Conservation (phyloP, 2,888 invertebrate species). For the Cremastinae sp. region DNA sequence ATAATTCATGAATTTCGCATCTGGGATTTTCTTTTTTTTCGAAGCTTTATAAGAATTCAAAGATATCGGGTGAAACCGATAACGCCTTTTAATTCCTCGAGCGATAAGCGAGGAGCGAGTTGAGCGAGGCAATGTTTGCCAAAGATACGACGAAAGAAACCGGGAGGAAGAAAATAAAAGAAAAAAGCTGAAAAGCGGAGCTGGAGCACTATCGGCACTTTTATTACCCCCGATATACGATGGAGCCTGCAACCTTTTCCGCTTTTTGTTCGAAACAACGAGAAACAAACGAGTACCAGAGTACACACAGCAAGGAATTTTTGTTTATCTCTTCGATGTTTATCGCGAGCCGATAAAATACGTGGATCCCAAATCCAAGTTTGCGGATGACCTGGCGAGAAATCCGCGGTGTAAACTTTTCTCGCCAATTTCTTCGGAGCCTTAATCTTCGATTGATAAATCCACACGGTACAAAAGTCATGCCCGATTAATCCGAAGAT, state of each 20-base stretch:
- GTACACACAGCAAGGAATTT: too few species aligned
- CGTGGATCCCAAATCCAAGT: too few species aligned
- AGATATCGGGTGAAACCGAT: slow-evolving; percentile 33
- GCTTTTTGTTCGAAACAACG: too few species aligned
- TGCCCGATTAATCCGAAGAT: slow-evolving; percentile 26
- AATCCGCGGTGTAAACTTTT: too few species aligned
- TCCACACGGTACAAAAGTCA: slow-evolving; percentile 51
- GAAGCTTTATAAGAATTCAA: slow-evolving; percentile 3
- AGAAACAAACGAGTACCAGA: too few species aligned
- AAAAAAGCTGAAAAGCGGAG: background rate
- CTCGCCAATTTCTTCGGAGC: background rate
- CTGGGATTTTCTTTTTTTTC: background rate
- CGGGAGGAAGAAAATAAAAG: slow-evolving; percentile 1
- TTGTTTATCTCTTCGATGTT: too few species aligned
- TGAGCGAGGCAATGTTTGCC: slow-evolving; percentile 63
- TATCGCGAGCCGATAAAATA: too few species aligned
- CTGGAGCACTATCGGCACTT: slow-evolving; percentile 1
- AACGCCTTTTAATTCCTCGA: slow-evolving; percentile 64
- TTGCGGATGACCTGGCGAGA: too few species aligned
- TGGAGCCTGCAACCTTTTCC: background rate
- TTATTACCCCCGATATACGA: slow-evolving; percentile 4
- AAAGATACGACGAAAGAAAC: slow-evolving; percentile 60
- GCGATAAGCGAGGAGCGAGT: slow-evolving; percentile 61
- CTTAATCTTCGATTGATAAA: slow-evolving; percentile 12
- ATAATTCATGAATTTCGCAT: too few species aligned